phyloP scores from a whole-genome alignment of 1,140 invertebrate genomes.

The Amphibalanus amphitrite region DNA sequence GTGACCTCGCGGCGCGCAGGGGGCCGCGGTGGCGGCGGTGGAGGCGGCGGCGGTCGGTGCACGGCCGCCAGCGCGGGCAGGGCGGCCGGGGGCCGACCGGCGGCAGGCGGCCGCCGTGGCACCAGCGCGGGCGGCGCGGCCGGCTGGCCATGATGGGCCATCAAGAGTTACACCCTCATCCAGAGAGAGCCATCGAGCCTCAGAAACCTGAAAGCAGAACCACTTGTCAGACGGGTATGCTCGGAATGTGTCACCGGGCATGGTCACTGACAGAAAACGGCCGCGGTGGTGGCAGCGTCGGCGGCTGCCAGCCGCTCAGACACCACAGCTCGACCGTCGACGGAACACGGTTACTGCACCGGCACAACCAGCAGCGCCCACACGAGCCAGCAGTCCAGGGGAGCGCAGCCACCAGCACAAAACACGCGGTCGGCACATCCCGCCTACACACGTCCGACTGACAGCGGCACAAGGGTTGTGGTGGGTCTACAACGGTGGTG shows the following conservation, averaged over 20 bases:
- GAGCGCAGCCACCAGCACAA: no score
- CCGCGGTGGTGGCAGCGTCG: background rate
- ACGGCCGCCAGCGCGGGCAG: background rate
- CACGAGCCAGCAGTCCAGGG: no score
- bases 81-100: no score
- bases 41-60: background rate
- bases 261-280: background rate
- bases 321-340: no score
- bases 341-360: no score
- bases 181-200: background rate
- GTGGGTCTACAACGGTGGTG: no score
- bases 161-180: background rate
- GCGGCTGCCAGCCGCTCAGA: background rate
- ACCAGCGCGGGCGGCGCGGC: background rate
- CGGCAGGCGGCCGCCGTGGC: no score
- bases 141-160: background rate
- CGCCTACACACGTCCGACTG: no score
- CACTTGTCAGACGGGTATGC: background rate
- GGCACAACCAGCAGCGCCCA: background rate
- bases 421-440: no score
- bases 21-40: no score
- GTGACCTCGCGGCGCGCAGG: background rate
- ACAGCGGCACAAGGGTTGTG: no score
- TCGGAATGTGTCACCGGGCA: no score
- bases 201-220: background rate